These are phyloP conservation scores for Hylomyscus alleni DNA, from an alignment of 2,797 vertebrate genomes.

Conservation along the genomic window DNA sequence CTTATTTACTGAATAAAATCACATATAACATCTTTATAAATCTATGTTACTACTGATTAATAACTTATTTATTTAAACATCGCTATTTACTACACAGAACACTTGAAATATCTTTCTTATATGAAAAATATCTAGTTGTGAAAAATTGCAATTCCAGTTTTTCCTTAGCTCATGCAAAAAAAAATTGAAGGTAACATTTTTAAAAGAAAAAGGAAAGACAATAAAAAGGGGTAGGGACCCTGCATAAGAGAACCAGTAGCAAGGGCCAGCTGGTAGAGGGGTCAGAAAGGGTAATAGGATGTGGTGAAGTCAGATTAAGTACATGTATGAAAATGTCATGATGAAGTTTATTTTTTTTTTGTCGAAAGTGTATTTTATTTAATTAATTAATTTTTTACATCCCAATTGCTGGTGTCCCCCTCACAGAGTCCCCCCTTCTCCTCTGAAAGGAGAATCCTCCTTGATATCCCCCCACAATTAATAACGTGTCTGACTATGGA, in stretches of 20 bases:
- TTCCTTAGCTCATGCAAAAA: background rate
- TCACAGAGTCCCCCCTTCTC: background rate
- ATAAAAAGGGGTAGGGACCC: background rate
- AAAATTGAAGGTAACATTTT: background rate
- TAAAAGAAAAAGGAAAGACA: background rate
- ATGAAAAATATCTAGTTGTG: background rate
- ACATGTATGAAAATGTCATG: background rate
- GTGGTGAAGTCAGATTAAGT: background rate
- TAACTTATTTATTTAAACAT: conserved; percentile 1
- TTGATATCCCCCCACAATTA: background rate
- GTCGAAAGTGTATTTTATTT: background rate
- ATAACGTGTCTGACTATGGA: background rate
- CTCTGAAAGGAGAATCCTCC: too few relatives aligned
- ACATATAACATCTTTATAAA: background rate
- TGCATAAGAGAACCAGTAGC: background rate
- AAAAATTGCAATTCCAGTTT: conserved; percentile 18
- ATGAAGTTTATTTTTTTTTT: background rate
- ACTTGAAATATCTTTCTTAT: background rate
- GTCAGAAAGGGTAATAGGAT: background rate
- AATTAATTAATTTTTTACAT: too few relatives aligned
- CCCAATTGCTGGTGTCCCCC: background rate
- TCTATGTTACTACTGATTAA: background rate
- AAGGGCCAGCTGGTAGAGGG: background rate
- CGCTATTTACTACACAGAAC: background rate
- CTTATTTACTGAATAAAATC: background rate